Evolutionary conservation across 2,888 invertebrate genomes (phyloP), one percentile per base, ranked within the genome.

Genomic region (Salpingus planirostris): DNA sequence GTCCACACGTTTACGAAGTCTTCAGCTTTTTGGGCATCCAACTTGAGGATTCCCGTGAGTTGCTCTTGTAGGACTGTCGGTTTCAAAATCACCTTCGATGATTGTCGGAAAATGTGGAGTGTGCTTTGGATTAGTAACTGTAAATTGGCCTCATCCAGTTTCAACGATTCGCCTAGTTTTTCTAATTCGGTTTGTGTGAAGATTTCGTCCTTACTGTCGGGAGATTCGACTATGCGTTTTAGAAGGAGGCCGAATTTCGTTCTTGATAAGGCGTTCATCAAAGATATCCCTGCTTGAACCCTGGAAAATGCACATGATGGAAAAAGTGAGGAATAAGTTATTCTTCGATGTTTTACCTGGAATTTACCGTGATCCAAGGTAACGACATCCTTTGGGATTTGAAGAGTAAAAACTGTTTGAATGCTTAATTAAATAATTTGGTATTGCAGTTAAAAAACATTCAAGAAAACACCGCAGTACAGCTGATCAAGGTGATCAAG

Each of bases 1-100:
- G 70, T 67, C 74, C 74, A 75, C 5, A 67, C 42, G 31, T 68
- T 67, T 3, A 71, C 59, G 41, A 74, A 73, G 13, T 66, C 65
- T 50, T 72, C 69, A 15, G 72, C 67, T 58, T 73, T 74, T 37
- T 69, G 68, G 23, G 64, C 59, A 34, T 66, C 57, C 15, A 75
- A 50, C 31, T 67, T 60, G 1, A 74, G 50, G 36, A 64, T 59
- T 10, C 72, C 68, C 2, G 64, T 58, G 11, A 74, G 52, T 41
- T 69, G 57, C 44, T 68, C 68, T 41, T 72, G 69, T 18, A 75
- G 49, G 31, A 60, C 57, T 2, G 69, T 67, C 4, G 74, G 74
- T 43, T 73, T 74, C 25, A 71, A 64, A 24, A 74, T 64, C 36
- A 72, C 64, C 38, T 66, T 67, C 3, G 61, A 65, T 11, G 69